Conservation (phyloP, 2,797 vertebrate species). For the Clarias pachynema region DNA sequence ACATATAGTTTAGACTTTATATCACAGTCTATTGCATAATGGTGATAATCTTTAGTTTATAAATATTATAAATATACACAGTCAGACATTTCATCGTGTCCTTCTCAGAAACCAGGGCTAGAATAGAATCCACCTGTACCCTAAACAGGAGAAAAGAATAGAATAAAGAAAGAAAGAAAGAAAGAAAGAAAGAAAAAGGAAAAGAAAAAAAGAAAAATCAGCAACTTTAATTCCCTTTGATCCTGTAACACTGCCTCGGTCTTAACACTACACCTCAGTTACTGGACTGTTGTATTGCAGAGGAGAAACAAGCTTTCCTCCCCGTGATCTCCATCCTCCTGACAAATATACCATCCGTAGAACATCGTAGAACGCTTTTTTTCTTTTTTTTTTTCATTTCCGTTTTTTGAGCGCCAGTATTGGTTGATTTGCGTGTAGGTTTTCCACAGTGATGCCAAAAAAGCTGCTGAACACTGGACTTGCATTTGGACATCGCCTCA, state of each 20-base stretch:
- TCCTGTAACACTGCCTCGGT: conserved; percentile 79
- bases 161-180: conserved; percentile 52
- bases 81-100: conserved; percentile 76
- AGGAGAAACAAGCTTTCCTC: conserved; percentile 51
- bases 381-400: neutral
- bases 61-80: conserved; percentile 88
- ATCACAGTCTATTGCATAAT: conserved; percentile 88
- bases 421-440: conserved; percentile 47
- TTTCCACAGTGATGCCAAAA: conserved; percentile 79
- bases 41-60: conserved; percentile 87
- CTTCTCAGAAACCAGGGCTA: conserved; percentile 74
- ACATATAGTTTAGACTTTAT: conserved; percentile 87
- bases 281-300: conserved; percentile 66
- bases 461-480: conserved; percentile 73
- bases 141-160: conserved; percentile 66
- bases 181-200: neutral
- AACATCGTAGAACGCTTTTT: conserved; percentile 46
- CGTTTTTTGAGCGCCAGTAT: conserved; percentile 55
- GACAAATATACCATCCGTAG: conserved; percentile 30
- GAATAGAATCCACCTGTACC: conserved; percentile 64
- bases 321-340: neutral
- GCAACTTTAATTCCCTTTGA: conserved; percentile 76
- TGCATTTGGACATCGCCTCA: conserved; percentile 63
- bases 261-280: conserved; percentile 64
- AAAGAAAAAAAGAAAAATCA: conserved; percentile 71